Evolutionary conservation across 2,113 vertebrate species (phyloP).

Genomic region (Scophthalmus maximus): DNA sequence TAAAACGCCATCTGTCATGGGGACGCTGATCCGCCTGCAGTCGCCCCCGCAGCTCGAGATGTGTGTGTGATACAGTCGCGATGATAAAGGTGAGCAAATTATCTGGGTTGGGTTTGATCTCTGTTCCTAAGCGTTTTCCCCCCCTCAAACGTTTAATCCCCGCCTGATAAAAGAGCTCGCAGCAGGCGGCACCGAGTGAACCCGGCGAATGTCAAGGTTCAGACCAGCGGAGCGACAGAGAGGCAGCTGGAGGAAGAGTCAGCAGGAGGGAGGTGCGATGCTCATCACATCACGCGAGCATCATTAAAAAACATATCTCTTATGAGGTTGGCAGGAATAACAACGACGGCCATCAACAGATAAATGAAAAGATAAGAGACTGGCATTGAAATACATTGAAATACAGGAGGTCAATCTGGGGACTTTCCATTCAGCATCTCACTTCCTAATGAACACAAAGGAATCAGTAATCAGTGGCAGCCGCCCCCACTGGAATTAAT

Average conservation of each 20-base stretch:
- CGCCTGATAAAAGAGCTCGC: constrained; percentile 41
- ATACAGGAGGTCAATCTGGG: not conserved
- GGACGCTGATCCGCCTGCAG: constrained; percentile 17
- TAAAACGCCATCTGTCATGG: constrained; percentile 46
- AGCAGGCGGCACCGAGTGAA: not conserved
- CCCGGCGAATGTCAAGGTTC: not conserved
- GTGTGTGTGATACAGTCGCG: not conserved
- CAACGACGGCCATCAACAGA: not conserved
- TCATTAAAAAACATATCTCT: not conserved
- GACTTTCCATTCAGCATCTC: not conserved
- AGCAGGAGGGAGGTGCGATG: too few relatives aligned
- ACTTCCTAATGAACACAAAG: constrained; percentile 1
- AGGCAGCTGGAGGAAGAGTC: not conserved
- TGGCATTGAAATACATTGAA: too few relatives aligned
- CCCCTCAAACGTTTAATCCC: not conserved
- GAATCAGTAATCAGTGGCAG: constrained; percentile 20
- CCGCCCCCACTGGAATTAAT: constrained; percentile 18
- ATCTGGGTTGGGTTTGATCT: constrained; percentile 14
- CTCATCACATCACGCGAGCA: too few relatives aligned
- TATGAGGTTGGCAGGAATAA: not conserved
- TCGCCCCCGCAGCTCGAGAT: not conserved
- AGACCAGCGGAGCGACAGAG: not conserved
- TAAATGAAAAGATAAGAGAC: too few relatives aligned
- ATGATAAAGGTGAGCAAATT: constrained; percentile 7
- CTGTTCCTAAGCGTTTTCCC: not conserved